Evolutionary conservation across 2,113 vertebrate genomes (phyloP), one percentile per base, ranked within the genome.

Genomic region (Mixornis gularis): DNA sequence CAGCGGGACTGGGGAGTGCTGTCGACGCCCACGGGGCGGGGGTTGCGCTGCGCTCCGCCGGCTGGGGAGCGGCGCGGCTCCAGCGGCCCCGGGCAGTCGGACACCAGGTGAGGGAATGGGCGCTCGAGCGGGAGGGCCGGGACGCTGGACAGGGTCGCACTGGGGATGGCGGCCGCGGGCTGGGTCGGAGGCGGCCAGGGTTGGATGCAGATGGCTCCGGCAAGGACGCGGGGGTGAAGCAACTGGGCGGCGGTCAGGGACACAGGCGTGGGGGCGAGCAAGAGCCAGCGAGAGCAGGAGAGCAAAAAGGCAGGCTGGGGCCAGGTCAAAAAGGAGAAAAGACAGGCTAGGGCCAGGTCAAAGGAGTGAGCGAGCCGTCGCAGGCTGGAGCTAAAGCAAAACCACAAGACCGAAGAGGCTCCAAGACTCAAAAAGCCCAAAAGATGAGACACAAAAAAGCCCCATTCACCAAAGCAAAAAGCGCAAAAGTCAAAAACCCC

Each of bases 21-120:
- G 6, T 4, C 2, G 18, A 5, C 9, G 26, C 2, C 12, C 27
- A 6, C 6, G 17, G 7, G 60, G 40, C 6, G 20, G 62, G 29
- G 20, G 26, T 7, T 21, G 29, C 29, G 40, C 19, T 9, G 60
- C 26, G 9, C 51, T 29, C 16, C 16, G 26, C 51, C 16, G 4
- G 26, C 34, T 16, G n/a, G 14, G 34, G 29, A 10, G 62, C 20
- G 29, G 40, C 26, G 19, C 27, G 9, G 27, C 18, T 6, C 20
- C 55, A 13, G 20, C 48, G 5, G 32, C 20, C 20, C 36, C 26
- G 7, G 30, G 43, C 30, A 46, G 43, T 30, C 21, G 14, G 41
- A 13, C 21, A 7, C 15, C 18, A 17, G 29, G 30, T 32, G 19
- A 20, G 53, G 29, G 30, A 46, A 16, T 17, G 41, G 60, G 41